Evolutionary conservation across 2,888 invertebrate genomes (phyloP).

Genomic region (Campaea margaritaria): DNA sequence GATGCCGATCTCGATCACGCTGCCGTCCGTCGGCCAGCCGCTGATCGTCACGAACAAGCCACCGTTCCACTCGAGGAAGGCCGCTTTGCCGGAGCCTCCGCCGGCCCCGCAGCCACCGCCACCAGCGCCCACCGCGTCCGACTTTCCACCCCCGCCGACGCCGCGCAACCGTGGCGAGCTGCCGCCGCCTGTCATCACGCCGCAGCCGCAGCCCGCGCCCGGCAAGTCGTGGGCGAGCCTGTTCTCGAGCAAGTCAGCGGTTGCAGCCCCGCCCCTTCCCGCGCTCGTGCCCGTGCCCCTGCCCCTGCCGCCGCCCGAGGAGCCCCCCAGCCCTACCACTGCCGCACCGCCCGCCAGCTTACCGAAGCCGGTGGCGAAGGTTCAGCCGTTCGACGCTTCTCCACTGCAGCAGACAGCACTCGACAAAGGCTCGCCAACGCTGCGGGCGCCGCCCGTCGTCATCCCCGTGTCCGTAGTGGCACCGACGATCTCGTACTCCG

Average conservation of each 20-base stretch:
- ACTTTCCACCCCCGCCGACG: slow-evolving; percentile 81
- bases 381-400: slow-evolving; percentile 85
- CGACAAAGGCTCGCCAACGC: slow-evolving; percentile 61
- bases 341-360: slow-evolving; percentile 56
- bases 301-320: slow-evolving; percentile 50
- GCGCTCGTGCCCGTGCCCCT: slow-evolving; percentile 46
- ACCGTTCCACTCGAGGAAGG: slow-evolving; percentile 77
- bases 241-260: slow-evolving; percentile 77
- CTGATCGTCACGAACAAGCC: slow-evolving; percentile 81
- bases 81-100: slow-evolving; percentile 63
- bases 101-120: slow-evolving; percentile 75
- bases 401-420: slow-evolving; percentile 60
- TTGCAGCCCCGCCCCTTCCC: slow-evolving; percentile 44
- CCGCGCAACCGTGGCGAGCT: slow-evolving; percentile 74
- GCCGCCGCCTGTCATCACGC: slow-evolving; percentile 63
- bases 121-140: slow-evolving; percentile 79
- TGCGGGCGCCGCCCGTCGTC: slow-evolving; percentile 41
- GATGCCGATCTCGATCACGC: slow-evolving; percentile 82
- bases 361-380: slow-evolving; percentile 86
- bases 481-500: slow-evolving; percentile 39
- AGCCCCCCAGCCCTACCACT: slow-evolving; percentile 66
- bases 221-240: slow-evolving; percentile 89
- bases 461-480: slow-evolving; percentile 43
- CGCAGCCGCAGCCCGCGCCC: slow-evolving; percentile 73
- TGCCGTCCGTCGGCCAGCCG: slow-evolving; percentile 72